phyloP scores from a whole-genome alignment of 2,888 invertebrate genomes.

The Microplitis manilae region DNA sequence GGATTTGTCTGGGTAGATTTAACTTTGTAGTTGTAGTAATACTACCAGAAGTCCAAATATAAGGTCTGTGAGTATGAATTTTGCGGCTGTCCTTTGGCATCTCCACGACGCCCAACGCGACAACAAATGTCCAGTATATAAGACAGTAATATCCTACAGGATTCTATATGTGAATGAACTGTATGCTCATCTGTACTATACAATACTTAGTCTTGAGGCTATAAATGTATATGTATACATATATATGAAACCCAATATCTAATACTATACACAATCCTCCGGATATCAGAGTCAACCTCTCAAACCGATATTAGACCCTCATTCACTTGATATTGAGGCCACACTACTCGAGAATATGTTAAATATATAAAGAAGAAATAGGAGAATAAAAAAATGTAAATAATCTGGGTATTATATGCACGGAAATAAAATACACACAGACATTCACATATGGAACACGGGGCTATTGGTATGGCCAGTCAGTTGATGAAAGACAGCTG shows the following conservation, averaged over 20 bases:
- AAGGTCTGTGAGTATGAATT: not conserved
- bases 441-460: not conserved
- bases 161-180: constrained; percentile 7
- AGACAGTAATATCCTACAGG: not conserved
- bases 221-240: constrained; percentile 16
- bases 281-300: constrained; percentile 26
- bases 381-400: constrained; percentile 1
- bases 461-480: not conserved
- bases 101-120: constrained; percentile 13
- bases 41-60: not conserved
- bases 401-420: not conserved
- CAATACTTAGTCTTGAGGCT: not conserved
- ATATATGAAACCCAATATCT: not conserved
- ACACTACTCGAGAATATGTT: constrained; percentile 7
- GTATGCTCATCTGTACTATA: constrained; percentile 4
- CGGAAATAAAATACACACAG: not conserved
- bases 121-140: constrained; percentile 16
- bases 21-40: not conserved
- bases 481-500: not conserved
- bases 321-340: not conserved
- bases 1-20: not conserved
- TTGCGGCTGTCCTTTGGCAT: not conserved
- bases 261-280: constrained; percentile 6
- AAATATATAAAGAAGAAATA: not conserved
- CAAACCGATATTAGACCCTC: constrained; percentile 31